Base-by-base conservation (phyloP, 2,888 invertebrate genomes). In the Amorpha juglandis region DNA sequence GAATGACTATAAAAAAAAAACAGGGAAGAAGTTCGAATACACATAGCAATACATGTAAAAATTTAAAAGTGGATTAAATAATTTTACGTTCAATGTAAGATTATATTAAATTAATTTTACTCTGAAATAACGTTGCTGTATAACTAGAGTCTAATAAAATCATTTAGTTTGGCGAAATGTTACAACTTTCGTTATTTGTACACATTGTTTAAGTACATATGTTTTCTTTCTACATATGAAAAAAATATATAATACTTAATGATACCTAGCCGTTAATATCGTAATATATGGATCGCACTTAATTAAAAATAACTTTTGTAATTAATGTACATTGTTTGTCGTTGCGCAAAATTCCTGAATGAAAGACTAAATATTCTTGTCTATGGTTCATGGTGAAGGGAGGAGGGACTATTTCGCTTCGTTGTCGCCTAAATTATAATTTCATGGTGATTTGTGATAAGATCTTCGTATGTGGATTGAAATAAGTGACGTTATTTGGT, bases 381-480 rank as follows among this genome's bases (percentile, higher is more conserved):
- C 91, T 91, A 89, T 91, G 81, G 82, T 87, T 84, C 83, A 85
- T 81, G 84, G 90, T 87, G 90, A 91, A 91, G 91, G 90, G 88
- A 80, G 84, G 86, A 87, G 91, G 87, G 88, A 86, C 84, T 76
- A 85, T 84, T 88, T 91, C 90, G 91, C 89, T 91, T 92, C 92
- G 91, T 91, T 89, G 92, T 92, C 91, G 92, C 82, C 83, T 80
- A 81, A 83, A 86, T 84, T 87, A 78, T 80, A 85, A 83, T 88
- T 88, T 84, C 80, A 79, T 79, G 76, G 86, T 86, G 87, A 84
- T 85, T 87, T 86, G 84, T 87, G 87, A 82, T 84, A 84, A 75
- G 42, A 84, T 86, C 77, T 78, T 81, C 75, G 63, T 79, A 76
- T 76, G 80, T 83, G 81, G 79, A 87, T 82, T 88, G 79, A 82